Base-by-base conservation (phyloP, 2,888 invertebrate species). In the Drosophila colorata region DNA sequence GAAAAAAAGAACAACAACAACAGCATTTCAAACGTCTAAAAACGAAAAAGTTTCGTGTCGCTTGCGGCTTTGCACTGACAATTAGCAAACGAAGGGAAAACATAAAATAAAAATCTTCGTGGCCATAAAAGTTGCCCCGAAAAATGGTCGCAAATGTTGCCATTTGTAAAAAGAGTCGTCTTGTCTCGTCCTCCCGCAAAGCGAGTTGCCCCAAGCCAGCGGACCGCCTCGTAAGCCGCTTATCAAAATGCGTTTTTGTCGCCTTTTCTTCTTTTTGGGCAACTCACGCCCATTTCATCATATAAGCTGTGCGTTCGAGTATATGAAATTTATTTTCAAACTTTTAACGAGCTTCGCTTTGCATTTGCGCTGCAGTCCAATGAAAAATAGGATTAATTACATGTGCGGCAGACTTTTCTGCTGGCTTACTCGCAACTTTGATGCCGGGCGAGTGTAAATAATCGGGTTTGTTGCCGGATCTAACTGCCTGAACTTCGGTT, bases 21-120 rank as follows among this genome's bases (percentile, higher is more conserved):
- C 28, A 28, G 9, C 8, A 28, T 28, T 28, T 3, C n/a, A 16
- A 43, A 48, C 47, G 51, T 67, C 48, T 43, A 47, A 46, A 60
- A 56, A 41, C 44, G 46, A 59, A 70, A 83, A 81, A 81, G 66
- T 81, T 87, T 80, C 33, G 20, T 65, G 69, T 71, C 61, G 81
- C 81, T 58, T 84, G 69, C 60, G 85, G 81, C 69, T 75, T 80
- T 75, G 56, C 78, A 64, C 79, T 75, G 70, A 85, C 73, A 82
- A 82, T 87, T 81, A 87, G 82, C 79, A 75, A 82, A 75, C 58
- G 63, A 56, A 79, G 75, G 55, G 69, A 67, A 55, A 65, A 78
- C 78, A 56, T 60, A 59, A 41, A 67, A 63, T 38, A 57, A 72
- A 82, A 64, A 55, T 74, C 35, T 46, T 11, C 38, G 20, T 63